A percentile compares a stretch with the other conserved stretches of the same genome.
Conservation (phyloP, 2,888 invertebrate genomes). For the Ophraella communa region DNA sequence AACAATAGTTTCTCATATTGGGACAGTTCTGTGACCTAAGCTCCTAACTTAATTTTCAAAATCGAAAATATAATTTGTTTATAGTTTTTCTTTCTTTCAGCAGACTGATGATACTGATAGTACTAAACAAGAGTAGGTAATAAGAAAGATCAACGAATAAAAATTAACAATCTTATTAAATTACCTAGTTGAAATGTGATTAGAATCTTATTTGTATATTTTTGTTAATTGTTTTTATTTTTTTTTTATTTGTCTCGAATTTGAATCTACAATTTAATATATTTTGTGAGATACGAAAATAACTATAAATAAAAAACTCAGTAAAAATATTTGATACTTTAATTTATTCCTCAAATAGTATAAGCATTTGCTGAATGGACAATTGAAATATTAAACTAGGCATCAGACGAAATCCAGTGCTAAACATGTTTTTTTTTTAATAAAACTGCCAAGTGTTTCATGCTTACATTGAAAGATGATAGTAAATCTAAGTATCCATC, state of each 20-base stretch:
- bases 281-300: background rate
- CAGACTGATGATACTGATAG: conserved; percentile 24
- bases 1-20: too few relatives aligned
- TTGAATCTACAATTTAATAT: background rate
- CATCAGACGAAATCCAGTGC: too few relatives aligned
- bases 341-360: too few relatives aligned
- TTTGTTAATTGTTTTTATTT: conserved; percentile 7
- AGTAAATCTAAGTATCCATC: too few relatives aligned
- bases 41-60: too few relatives aligned
- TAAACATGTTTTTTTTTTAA: too few relatives aligned
- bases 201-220: conserved; percentile 18
- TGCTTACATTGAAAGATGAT: too few relatives aligned
- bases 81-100: conserved; percentile 21
- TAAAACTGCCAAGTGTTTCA: too few relatives aligned
- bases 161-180: background rate
- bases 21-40: too few relatives aligned
- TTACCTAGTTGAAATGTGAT: conserved; percentile 15
- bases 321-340: background rate
- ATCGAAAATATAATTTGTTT: too few relatives aligned
- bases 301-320: background rate
- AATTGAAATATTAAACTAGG: too few relatives aligned
- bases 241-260: conserved; percentile 4
- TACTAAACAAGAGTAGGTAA: conserved; percentile 14
- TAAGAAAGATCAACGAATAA: background rate
- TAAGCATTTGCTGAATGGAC: too few relatives aligned